Evolutionary conservation across 2,113 vertebrate genomes (phyloP), one percentile per base, ranked within the genome.

Genomic region (Lophura nycthemera): DNA sequence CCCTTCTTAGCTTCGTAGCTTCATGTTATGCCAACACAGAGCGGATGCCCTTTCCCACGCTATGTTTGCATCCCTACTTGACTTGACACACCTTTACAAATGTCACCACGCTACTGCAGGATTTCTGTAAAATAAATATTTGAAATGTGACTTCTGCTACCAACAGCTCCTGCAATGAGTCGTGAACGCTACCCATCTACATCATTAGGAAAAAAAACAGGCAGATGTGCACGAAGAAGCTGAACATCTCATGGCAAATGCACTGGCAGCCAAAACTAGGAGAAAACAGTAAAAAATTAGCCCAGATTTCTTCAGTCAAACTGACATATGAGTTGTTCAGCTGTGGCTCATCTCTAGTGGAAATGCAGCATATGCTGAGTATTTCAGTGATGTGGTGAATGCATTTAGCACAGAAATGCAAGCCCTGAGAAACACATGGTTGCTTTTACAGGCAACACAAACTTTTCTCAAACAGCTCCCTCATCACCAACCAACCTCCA

Each of bases 321-420:
- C 24, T 72, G 73, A 8, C 10, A 27, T 7, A 22, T 0, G 0
- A 86, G 47, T 72, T 74, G 34, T 57, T 95, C 90, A 95, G 83
- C 90, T 93, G 90, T 50, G 74, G 83, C 77, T 89, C 88, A 90
- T 82, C 65, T 74, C 27, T 7, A 52, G 63, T 82, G 77, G 70
- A 90, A 96, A 94, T 13, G 32, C 54, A 92, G 86, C 77, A 66
- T 16, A 82, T 65, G 81, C 59, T n/a, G 74, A 79, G 48, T 66
- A 92, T 93, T 94, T 90, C 94, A 92, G 17, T 32, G 83, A 90
- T 85, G 84, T 9, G 17, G 78, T 87, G 78, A 94, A 89, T 76
- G 92, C 81, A 75, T 66, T 69, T 25, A 84, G 70, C 70, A 86
- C 24, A 96, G 90, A 90, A 95, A 81, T 19, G 30, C 80, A 84